phyloP scores from a whole-genome alignment of 2,113 vertebrate species.

The Protobothrops flavoviridis region DNA sequence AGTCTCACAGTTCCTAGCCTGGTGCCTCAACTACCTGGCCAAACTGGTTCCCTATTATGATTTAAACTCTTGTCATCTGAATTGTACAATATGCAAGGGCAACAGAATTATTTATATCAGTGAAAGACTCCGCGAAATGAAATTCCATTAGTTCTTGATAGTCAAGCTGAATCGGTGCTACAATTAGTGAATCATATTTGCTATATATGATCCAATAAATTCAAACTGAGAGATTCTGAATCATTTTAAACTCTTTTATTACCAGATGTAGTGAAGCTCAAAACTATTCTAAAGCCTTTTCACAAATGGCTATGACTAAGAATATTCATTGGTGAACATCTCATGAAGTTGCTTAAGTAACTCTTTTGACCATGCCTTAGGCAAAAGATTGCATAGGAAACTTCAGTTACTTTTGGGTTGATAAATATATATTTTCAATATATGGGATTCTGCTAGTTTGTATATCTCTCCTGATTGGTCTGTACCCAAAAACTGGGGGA shows the following conservation, averaged over 20 bases:
- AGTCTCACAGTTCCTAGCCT: neutral
- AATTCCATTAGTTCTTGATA: neutral
- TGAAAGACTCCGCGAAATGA: neutral
- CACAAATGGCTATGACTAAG: neutral
- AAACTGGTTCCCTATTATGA: neutral
- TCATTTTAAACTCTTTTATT: neutral
- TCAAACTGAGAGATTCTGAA: neutral
- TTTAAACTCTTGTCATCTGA: neutral
- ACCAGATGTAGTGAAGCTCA: neutral
- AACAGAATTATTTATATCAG: constrained; percentile 11
- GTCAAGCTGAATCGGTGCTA: neutral
- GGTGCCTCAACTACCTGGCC: neutral
- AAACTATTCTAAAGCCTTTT: neutral
- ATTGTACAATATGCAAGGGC: neutral
- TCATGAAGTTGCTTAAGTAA: neutral
- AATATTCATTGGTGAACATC: neutral
- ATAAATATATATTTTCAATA: constrained; percentile 25
- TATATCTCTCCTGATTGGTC: constrained; percentile 26
- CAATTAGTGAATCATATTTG: neutral
- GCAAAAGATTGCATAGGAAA: neutral
- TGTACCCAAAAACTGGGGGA: constrained; percentile 30
- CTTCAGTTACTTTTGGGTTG: neutral
- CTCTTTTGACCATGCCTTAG: neutral
- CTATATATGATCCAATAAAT: neutral
- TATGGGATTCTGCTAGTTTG: neutral